phyloP scores from a whole-genome alignment of 1,140 invertebrate genomes.

The Homarus americanus region DNA sequence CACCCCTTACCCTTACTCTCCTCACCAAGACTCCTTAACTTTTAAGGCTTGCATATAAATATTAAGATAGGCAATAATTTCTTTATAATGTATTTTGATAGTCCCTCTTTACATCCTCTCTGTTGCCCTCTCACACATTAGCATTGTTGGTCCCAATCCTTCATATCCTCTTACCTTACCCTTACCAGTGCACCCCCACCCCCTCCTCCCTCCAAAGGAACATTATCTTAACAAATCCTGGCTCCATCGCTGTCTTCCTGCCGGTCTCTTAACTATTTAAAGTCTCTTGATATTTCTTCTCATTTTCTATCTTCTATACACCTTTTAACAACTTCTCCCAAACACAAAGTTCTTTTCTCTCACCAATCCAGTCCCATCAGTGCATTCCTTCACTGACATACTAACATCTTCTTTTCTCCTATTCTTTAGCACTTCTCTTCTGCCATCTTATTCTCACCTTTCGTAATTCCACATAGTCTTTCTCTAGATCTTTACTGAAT shows the following conservation, averaged over 20 bases:
- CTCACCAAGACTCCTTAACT: background rate
- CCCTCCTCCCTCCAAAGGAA: background rate
- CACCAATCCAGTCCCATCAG: background rate
- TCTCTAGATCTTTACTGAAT: background rate
- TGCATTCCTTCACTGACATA: background rate
- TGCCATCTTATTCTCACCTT: background rate
- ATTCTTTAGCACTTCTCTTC: background rate
- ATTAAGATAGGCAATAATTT: constrained; percentile 15
- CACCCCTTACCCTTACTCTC: background rate
- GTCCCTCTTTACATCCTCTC: background rate
- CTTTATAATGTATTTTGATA: constrained; percentile 11
- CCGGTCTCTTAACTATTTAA: background rate
- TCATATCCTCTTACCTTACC: background rate
- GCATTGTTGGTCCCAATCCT: background rate
- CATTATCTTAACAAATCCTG: background rate
- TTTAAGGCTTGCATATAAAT: background rate
- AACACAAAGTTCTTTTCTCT: no score
- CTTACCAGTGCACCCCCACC: background rate
- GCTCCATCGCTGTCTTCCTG: background rate
- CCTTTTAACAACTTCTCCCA: no score
- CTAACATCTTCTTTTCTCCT: background rate
- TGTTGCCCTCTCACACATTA: background rate
- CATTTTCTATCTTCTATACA: background rate
- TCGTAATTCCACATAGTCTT: background rate
- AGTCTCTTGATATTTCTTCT: background rate